These are phyloP conservation scores for Cinclus cinclus DNA, from an alignment of 2,113 vertebrate genomes.

Conservation along the genomic window DNA sequence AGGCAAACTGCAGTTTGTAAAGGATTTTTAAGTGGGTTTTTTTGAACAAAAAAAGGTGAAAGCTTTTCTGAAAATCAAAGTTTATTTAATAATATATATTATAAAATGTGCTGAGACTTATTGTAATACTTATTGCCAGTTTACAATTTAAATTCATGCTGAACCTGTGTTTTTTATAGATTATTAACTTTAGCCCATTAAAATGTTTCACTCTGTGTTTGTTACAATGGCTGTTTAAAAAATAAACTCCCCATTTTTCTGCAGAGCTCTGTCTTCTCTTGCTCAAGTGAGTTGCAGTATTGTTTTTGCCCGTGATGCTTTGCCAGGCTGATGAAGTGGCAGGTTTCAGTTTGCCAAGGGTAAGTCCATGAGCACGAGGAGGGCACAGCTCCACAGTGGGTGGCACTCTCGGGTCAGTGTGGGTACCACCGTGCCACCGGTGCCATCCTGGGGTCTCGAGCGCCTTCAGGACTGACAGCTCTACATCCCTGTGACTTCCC, in stretches of 20 bases:
- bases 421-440: accelerated
- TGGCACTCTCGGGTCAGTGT: not conserved
- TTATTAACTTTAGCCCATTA: not conserved
- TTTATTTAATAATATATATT: not conserved
- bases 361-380: not conserved
- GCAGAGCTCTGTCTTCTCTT: not conserved
- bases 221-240: not conserved
- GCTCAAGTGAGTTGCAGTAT: not conserved
- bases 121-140: slow-evolving; percentile 2
- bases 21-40: not conserved
- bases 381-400: not conserved
- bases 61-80: slow-evolving; percentile 18
- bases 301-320: not conserved
- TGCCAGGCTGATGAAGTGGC: not conserved
- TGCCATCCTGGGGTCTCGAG: accelerated
- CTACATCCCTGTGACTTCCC: not conserved
- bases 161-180: not conserved
- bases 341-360: not conserved
- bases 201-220: not conserved
- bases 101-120: not conserved
- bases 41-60: slow-evolving; percentile 21
- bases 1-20: not conserved
- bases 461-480: not conserved
- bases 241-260: not conserved
- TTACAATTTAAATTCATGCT: not conserved